Percentiles rank a stretch among this genome's conserved stretches.
These are phyloP conservation scores for Pyralis farinalis DNA, from an alignment of 2,888 invertebrate species.

Conservation along the genomic window DNA sequence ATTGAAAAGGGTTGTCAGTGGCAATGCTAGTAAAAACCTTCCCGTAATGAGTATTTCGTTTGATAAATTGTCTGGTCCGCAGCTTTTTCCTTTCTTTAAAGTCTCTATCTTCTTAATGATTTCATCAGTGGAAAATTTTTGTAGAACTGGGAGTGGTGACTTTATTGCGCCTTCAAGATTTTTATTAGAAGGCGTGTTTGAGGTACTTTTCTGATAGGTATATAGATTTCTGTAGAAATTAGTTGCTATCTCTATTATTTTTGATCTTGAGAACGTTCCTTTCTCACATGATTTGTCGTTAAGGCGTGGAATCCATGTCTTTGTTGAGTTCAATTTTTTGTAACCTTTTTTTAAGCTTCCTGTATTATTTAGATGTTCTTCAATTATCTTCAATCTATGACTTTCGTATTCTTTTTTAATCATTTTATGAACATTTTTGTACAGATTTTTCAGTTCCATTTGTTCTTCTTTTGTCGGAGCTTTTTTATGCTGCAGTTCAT, in stretches of 20 bases:
- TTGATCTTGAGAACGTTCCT: conserved; percentile 11
- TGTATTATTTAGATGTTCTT: conserved; percentile 10
- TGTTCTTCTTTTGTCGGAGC: conserved; percentile 15
- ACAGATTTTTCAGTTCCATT: conserved; percentile 17
- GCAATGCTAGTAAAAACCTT: not conserved
- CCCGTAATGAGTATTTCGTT: conserved; percentile 12
- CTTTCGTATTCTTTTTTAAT: conserved; percentile 16
- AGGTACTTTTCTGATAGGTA: not conserved
- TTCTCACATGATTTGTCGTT: conserved; percentile 10
- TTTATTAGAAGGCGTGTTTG: not conserved
- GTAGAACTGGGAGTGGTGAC: not conserved
- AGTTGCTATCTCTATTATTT: conserved; percentile 19
- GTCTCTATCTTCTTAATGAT: conserved; percentile 13
- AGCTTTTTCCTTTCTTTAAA: conserved; percentile 13
- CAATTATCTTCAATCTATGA: conserved; percentile 12
- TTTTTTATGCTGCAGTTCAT: conserved; percentile 14
- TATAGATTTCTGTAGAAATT: conserved; percentile 18
- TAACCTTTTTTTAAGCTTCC: conserved; percentile 15
- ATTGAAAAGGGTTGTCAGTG: conserved; percentile 23
- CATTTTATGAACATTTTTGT: conserved; percentile 17
- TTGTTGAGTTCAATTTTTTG: conserved; percentile 18
- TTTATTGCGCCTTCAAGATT: not conserved
- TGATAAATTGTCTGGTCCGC: conserved; percentile 14
- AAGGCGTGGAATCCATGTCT: conserved; percentile 15
- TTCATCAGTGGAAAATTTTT: conserved; percentile 10